These are phyloP conservation scores for Anhinga rufa DNA, from an alignment of 2,113 vertebrate genomes.

Conservation along the genomic window DNA sequence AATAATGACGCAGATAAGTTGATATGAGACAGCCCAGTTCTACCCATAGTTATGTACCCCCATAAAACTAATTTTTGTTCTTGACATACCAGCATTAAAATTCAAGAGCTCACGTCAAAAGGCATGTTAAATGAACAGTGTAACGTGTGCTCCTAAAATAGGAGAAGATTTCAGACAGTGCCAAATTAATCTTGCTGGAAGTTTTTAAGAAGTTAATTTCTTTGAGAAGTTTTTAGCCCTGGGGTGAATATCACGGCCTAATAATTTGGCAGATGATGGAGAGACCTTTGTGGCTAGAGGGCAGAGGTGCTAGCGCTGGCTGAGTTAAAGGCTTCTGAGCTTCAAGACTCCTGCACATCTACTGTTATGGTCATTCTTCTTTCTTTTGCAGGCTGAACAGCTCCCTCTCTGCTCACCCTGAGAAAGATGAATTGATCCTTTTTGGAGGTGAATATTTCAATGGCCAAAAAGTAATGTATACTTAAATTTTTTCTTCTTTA, in stretches of 20 bases:
- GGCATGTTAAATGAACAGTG: conserved; percentile 5
- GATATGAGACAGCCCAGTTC: not conserved
- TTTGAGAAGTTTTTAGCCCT: conserved; percentile 37
- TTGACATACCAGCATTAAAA: conserved; percentile 48
- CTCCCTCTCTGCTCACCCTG: conserved; percentile 86
- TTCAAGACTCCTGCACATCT: not conserved
- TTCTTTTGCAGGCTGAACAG: conserved; percentile 80
- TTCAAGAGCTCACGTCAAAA: conserved; percentile 50
- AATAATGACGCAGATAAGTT: not conserved
- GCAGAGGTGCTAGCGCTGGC: not conserved
- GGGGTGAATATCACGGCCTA: not conserved
- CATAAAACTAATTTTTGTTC: conserved; percentile 31
- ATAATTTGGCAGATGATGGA: conserved; percentile 31
- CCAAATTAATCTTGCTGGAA: conserved; percentile 42
- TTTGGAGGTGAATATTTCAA: conserved; percentile 99
- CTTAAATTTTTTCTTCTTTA: conserved; percentile 17
- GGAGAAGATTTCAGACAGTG: conserved; percentile 44
- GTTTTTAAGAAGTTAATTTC: conserved; percentile 14
- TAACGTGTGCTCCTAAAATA: conserved; percentile 48
- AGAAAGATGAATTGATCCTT: conserved; percentile 93
- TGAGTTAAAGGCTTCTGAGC: not conserved
- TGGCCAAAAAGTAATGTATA: conserved; percentile 92
- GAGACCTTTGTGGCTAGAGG: not conserved
- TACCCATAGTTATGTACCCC: not conserved
- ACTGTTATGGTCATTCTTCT: not conserved